Base-by-base conservation (phyloP, 2,888 invertebrate genomes). In the Drosophila nr. perissopoda region DNA sequence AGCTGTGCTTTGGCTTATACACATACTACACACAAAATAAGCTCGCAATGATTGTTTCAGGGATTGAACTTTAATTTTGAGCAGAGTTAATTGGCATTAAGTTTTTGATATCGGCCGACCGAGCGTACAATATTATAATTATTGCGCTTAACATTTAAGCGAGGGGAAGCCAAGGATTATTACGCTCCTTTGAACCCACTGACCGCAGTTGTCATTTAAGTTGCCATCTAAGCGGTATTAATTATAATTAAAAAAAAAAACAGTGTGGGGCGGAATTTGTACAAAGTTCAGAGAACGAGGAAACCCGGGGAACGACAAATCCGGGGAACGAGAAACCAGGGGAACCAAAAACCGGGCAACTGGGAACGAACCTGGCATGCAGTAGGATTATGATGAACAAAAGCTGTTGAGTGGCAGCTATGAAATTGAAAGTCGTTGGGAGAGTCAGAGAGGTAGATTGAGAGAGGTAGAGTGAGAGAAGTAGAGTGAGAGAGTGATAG, bases 1-100 rank as follows among this genome's bases (percentile, higher is more conserved):
- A 82, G 70, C 76, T 74, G 72, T 73, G 67, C 60, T 69, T 58
- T 76, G 73, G 76, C 81, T 80, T 83, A 71, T 59, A 49, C 21
- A 13, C 42, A 42, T 11, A 42, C 40, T 18, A 13, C 45, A 45
- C n/a, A 16, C 57, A 31, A 8, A 5, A 64, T 42, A 69, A 76
- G 70, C 59, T 52, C 18, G 11, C 18, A 27, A 21, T 27, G 45
- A 56, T 42, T 53, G 53, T 52, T 51, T 58, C 13, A 38, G 40
- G 31, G 53, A 29, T 64, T 75, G 60, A 83, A 82, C 74, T 83
- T 77, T 78, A 78, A 85, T 77, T 75, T 73, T 64, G 54, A 57
- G 68, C 49, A 10, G 33, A 80, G 71, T 78, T 83, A 80, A 85
- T 86, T 83, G 80, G 74, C 69, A 70, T 77, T 69, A 60, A 56